Base-by-base conservation (phyloP, 1,140 invertebrate species). In the Galleria mellonella region DNA sequence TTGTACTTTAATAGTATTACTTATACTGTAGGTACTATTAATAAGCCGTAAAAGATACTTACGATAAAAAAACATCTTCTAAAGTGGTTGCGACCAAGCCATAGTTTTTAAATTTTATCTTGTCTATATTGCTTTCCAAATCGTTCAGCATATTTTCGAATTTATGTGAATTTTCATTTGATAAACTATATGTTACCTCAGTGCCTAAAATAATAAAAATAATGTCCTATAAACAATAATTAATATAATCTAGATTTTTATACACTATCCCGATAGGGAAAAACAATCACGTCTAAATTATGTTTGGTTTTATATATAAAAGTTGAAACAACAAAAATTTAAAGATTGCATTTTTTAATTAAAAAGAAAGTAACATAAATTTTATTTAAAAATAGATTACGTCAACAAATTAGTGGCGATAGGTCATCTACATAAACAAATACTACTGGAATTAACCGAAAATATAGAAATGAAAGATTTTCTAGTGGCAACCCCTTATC, bases 51-150 rank as follows among this genome's bases (percentile, higher is more conserved):
- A 13, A 43, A 23, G 38, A 27, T 43, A 78, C 87, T 79, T 89
- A 94, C 93, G 91, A 93, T 57, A 96, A 86, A 75, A 96, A 96
- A 2, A 97, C 94, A 87, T 96, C 94, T 79, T 97, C 95, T 62
- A 97, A 88, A 0, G 94, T 96, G 9, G 94, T 95, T 2, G 94
- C 88, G 0, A 93, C 91, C 10, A 95, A 75, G 4, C 88, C 87
- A 55, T 87, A 89, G 58, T 86, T 86, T 72, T 85, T 88, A 43
- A 95, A 90, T 1, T 91, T 91, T 9, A 96, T 82, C n/a, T 78
- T 62, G 2, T 84, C 68, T 32, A 89, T 89, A n/a, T 89, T 83
- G 2, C 53, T 59, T 67, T 96, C 94, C 9, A 96, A 64, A 42
- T 91, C 87, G 36, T 88, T 87, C 45, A 96, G 89, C 63, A 94